phyloP scores from a whole-genome alignment of 2,113 vertebrate species.

The Sterrhoptilus dennistouni region DNA sequence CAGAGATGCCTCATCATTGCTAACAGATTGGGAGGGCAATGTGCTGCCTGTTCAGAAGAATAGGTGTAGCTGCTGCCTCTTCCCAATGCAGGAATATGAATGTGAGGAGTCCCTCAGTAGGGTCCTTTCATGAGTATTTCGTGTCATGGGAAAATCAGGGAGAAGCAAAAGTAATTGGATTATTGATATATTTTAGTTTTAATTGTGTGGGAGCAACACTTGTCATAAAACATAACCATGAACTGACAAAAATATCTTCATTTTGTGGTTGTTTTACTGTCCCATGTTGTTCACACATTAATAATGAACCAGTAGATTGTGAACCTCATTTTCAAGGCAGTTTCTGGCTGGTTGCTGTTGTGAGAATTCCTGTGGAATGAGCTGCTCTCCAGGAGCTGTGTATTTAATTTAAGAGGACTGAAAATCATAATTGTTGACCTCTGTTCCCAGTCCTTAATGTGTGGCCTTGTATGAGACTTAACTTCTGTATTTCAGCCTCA shows the following conservation, averaged over 20 bases:
- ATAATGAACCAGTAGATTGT: background rate
- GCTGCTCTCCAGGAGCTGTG: background rate
- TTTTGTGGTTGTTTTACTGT: background rate
- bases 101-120: background rate
- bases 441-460: background rate
- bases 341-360: background rate
- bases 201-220: background rate
- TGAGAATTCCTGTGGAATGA: background rate
- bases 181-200: background rate
- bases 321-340: background rate
- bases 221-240: background rate
- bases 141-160: background rate
- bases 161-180: background rate
- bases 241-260: background rate
- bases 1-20: background rate
- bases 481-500: background rate
- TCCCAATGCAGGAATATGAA: background rate
- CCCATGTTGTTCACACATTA: background rate
- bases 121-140: background rate
- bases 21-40: background rate
- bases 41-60: background rate
- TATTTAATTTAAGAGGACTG: background rate
- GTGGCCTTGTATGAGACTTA: background rate
- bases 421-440: background rate
- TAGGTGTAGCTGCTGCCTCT: background rate